phyloP scores from a whole-genome alignment of 2,797 vertebrate genomes.

The Gadopsis bispinosus region DNA sequence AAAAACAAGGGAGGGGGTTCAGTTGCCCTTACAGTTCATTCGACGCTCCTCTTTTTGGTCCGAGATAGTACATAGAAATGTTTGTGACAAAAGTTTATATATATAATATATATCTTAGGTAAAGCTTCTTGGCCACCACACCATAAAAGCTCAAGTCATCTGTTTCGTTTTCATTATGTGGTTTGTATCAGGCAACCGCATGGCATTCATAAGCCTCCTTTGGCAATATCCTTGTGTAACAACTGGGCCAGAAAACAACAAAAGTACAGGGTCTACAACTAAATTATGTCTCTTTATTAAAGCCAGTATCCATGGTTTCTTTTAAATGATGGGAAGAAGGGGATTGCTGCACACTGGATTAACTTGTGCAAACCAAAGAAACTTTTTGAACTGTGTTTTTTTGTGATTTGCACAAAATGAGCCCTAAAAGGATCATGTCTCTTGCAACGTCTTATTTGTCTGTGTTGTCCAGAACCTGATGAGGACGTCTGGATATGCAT shows the following conservation, averaged over 20 bases:
- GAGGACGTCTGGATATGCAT: slow-evolving; percentile 39
- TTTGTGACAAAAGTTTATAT: neutral
- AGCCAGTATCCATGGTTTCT: slow-evolving; percentile 37
- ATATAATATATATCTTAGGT: neutral
- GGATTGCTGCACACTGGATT: slow-evolving; percentile 57
- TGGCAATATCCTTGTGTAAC: slow-evolving; percentile 2
- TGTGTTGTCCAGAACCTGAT: slow-evolving; percentile 28
- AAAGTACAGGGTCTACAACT: slow-evolving; percentile 23
- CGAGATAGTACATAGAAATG: neutral
- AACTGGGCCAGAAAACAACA: slow-evolving; percentile 14
- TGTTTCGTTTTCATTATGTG: slow-evolving; percentile 6
- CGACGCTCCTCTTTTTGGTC: neutral
- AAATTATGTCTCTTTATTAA: slow-evolving; percentile 18
- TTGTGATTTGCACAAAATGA: slow-evolving; percentile 73
- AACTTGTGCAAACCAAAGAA: slow-evolving; percentile 80
- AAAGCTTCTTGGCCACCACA: neutral
- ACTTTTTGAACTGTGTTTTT: slow-evolving; percentile 57
- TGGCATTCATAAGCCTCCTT: slow-evolving; percentile 6
- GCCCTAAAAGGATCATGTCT: slow-evolving; percentile 42
- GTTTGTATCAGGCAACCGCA: slow-evolving; percentile 20
- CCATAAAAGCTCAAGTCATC: slow-evolving; percentile 2
- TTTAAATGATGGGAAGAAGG: slow-evolving; percentile 21
- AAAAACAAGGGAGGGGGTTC: neutral
- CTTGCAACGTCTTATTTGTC: slow-evolving; percentile 33
- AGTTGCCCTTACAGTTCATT: neutral